These are phyloP conservation scores for Chaetodon auriga DNA, from an alignment of 2,113 vertebrate genomes.

Conservation along the genomic window DNA sequence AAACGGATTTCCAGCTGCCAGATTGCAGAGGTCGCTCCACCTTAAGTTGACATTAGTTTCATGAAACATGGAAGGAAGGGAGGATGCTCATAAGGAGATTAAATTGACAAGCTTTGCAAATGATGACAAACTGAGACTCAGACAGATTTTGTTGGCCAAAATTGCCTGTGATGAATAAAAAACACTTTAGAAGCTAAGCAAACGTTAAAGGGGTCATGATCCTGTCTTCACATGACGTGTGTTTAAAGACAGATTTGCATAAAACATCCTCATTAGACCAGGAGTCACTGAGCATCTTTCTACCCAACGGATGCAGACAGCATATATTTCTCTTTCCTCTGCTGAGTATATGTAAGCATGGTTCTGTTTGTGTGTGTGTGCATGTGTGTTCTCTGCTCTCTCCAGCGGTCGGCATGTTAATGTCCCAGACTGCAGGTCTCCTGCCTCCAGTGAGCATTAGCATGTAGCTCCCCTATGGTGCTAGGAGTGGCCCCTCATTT, in stretches of 20 bases:
- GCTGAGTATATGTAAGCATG: neutral
- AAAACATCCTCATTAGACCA: neutral
- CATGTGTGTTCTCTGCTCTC: neutral
- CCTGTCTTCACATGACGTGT: neutral
- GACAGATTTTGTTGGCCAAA: neutral
- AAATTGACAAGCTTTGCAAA: neutral
- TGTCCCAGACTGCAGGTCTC: conserved; percentile 30
- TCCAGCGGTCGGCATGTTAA: conserved; percentile 1
- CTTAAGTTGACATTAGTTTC: neutral
- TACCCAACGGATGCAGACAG: neutral
- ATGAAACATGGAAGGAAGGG: neutral
- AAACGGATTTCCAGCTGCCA: neutral
- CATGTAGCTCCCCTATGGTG: conserved; percentile 48
- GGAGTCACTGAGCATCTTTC: neutral
- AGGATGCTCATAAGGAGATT: neutral
- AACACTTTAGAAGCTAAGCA: neutral
- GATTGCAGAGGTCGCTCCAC: neutral
- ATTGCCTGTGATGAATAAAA: neutral
- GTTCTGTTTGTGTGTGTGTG: neutral
- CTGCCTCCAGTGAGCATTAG: conserved; percentile 39
- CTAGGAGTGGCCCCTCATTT: conserved; percentile 56
- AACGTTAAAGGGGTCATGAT: neutral
- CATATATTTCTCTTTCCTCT: neutral
- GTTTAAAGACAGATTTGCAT: neutral
- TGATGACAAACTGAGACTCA: neutral